Percentiles rank a stretch among this genome's conserved stretches.
These are phyloP conservation scores for Junco hyemalis DNA, from an alignment of 2,113 vertebrate species.

Conservation along the genomic window DNA sequence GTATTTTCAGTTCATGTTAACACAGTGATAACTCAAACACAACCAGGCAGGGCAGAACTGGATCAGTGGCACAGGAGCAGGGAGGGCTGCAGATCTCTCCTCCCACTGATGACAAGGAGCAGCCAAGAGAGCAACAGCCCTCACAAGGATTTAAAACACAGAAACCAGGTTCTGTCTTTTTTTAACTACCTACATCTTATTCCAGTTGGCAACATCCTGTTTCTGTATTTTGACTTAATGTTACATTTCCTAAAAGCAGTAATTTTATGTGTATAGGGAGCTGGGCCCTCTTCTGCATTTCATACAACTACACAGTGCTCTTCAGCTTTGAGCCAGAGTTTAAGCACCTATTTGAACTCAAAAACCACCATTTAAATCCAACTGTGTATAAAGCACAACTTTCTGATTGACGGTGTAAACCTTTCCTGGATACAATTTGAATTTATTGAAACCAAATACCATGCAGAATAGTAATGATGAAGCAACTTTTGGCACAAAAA, in stretches of 20 bases:
- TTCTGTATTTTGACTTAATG: background rate
- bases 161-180: background rate
- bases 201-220: background rate
- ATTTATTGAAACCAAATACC: background rate
- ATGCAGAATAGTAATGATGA: background rate
- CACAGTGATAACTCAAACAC: background rate
- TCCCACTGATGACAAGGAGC: background rate
- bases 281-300: background rate
- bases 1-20: background rate
- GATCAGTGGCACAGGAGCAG: background rate
- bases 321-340: background rate
- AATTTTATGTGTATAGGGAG: background rate
- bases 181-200: background rate
- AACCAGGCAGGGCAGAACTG: background rate
- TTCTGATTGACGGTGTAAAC: background rate
- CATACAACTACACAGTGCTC: too few species aligned
- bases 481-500: background rate
- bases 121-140: background rate
- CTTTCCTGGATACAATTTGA: background rate
- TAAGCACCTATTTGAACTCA: background rate
- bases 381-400: background rate
- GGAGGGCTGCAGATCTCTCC: background rate
- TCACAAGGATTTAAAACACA: background rate
- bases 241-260: background rate
- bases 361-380: background rate